phyloP scores from a whole-genome alignment of 2,888 invertebrate genomes.

The Acanthosepion lycidas region DNA sequence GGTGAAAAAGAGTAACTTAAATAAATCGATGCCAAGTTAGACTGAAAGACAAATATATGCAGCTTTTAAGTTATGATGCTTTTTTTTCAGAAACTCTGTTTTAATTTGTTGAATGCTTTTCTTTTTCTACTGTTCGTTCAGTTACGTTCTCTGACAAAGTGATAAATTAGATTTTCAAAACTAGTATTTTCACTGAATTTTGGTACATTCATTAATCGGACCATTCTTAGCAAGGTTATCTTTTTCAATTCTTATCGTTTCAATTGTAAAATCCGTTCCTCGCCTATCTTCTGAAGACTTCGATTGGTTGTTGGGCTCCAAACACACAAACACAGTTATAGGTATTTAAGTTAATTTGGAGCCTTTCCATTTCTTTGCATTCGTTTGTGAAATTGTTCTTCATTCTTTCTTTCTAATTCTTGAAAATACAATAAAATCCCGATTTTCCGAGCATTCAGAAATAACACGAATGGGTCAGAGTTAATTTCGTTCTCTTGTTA shows the following conservation, averaged over 20 bases:
- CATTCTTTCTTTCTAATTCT: neutral
- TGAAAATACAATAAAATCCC: neutral
- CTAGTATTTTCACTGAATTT: neutral
- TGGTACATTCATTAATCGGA: too few relatives aligned
- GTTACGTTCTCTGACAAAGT: neutral
- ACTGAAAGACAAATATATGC: too few relatives aligned
- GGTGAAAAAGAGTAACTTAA: too few relatives aligned
- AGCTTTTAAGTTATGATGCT: too few relatives aligned
- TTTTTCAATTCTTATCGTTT: neutral
- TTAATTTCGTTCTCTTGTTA: too few relatives aligned
- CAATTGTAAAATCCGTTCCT: neutral
- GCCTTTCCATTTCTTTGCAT: neutral
- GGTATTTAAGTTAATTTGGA: neutral
- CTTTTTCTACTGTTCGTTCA: neutral
- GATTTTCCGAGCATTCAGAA: neutral
- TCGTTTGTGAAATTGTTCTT: neutral
- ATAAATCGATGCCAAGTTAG: too few relatives aligned
- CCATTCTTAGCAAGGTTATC: neutral
- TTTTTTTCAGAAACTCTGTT: too few relatives aligned
- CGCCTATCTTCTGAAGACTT: neutral
- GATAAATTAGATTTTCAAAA: neutral
- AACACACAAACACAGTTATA: neutral
- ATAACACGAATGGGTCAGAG: too few relatives aligned
- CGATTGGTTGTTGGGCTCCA: neutral
- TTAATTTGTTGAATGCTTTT: too few relatives aligned